These are phyloP conservation scores for Dipodomys ordii DNA, from an alignment of 2,113 vertebrate species.

Conservation along the genomic window DNA sequence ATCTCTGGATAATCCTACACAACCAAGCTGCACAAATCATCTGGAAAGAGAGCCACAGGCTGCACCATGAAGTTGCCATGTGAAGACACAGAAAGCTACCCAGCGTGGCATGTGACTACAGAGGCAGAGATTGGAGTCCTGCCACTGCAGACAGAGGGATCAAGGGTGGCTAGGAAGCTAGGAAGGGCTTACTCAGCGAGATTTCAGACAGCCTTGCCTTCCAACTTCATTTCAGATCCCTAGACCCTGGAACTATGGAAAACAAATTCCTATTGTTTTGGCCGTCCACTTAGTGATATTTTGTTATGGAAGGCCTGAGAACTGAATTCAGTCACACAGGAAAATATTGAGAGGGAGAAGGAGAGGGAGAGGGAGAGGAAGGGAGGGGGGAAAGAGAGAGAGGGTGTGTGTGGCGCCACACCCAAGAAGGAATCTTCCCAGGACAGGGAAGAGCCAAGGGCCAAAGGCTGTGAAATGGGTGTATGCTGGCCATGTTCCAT, in stretches of 20 bases:
- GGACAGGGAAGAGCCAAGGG: not conserved
- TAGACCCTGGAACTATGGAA: not conserved
- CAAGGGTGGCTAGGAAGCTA: no score
- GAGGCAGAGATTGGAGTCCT: not conserved
- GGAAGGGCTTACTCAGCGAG: accelerated
- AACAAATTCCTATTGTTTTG: not conserved
- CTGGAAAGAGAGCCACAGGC: not conserved
- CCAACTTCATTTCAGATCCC: not conserved
- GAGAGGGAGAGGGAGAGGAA: not conserved
- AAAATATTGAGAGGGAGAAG: no score
- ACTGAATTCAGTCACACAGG: not conserved
- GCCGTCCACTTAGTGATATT: not conserved
- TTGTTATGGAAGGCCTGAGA: accelerated
- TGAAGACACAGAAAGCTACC: not conserved
- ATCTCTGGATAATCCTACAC: not conserved
- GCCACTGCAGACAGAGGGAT: accelerated
- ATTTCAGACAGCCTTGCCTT: not conserved
- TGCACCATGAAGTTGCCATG: not conserved
- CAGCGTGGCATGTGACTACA: not conserved
- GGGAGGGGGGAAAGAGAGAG: not conserved
- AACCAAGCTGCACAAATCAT: not conserved
- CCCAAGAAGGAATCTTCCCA: not conserved
- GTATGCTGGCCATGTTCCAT: no score
- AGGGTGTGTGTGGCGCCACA: no score
- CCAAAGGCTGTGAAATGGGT: not conserved